Evolutionary conservation across 2,888 invertebrate species (phyloP).

Genomic region (Eristalis pertinax): DNA sequence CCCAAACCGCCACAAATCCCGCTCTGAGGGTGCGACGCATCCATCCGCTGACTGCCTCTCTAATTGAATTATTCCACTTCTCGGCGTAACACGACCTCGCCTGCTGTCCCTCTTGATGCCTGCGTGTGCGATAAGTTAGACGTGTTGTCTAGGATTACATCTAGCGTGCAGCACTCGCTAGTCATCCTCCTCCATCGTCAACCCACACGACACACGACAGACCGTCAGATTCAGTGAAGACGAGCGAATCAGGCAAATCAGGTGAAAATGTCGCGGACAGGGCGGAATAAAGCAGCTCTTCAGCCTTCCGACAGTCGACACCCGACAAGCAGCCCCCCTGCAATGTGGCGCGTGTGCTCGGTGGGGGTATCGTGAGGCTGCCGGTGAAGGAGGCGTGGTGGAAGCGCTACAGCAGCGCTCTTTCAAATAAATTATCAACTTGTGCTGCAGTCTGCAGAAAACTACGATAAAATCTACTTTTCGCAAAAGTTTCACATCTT

Average conservation of each 20-base stretch:
- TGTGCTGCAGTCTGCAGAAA: constrained; percentile 66
- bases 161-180: constrained; percentile 47
- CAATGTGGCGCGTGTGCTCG: not conserved
- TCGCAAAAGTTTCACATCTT: constrained; percentile 65
- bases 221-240: not conserved
- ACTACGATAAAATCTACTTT: constrained; percentile 68
- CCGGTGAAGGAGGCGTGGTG: not conserved
- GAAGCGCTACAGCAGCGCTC: constrained; percentile 20
- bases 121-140: constrained; percentile 54
- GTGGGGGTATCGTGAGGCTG: not conserved
- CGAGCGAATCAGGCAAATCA: constrained; percentile 44
- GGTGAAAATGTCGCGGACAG: constrained; percentile 54
- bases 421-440: constrained; percentile 69
- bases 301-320: not conserved
- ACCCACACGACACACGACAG: not conserved
- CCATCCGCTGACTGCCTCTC: not conserved
- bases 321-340: not conserved
- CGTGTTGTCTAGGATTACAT: constrained; percentile 38
- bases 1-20: constrained; percentile 3
- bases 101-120: not conserved
- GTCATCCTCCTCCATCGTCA: not conserved
- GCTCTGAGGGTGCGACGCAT: not conserved
- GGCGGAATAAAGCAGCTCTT: constrained; percentile 2
- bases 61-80: constrained; percentile 63
- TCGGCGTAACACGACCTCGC: not conserved